phyloP scores from a whole-genome alignment of 2,888 invertebrate species.

The Drosophila infuscata region DNA sequence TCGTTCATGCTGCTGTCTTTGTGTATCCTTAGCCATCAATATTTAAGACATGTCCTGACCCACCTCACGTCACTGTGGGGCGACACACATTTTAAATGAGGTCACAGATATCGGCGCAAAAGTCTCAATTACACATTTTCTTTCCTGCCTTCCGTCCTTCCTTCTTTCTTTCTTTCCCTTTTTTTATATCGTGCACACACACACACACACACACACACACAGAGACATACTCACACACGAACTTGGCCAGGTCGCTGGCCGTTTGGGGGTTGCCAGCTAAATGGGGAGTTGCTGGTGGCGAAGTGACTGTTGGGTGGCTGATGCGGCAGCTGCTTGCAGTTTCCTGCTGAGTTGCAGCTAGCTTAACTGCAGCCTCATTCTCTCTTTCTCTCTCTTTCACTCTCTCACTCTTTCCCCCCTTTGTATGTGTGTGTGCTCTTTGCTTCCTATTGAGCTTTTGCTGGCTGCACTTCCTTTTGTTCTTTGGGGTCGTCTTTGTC shows the following conservation, averaged over 20 bases:
- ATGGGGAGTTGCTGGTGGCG: neutral
- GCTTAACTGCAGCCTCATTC: slow-evolving; percentile 43
- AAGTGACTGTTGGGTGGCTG: neutral
- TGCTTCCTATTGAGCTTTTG: slow-evolving; percentile 12
- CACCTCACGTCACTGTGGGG: slow-evolving; percentile 66
- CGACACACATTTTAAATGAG: slow-evolving; percentile 78
- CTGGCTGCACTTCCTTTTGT: slow-evolving; percentile 52
- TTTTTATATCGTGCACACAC: slow-evolving; percentile 14
- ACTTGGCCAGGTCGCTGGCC: slow-evolving; percentile 49
- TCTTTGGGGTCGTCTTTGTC: slow-evolving; percentile 28
- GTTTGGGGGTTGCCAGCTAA: slow-evolving; percentile 28
- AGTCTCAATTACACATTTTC: slow-evolving; percentile 79
- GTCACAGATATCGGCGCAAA: slow-evolving; percentile 77
- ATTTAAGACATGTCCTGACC: slow-evolving; percentile 62
- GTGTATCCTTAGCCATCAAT: slow-evolving; percentile 35
- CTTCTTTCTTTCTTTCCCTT: slow-evolving; percentile 12
- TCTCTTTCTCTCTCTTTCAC: slow-evolving; percentile 1
- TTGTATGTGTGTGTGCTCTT: neutral
- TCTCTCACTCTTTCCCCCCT: neutral
- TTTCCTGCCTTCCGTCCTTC: slow-evolving; percentile 21
- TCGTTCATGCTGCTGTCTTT: neutral
- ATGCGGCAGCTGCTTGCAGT: neutral
- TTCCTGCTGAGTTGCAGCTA: slow-evolving; percentile 30
- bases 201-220: slow-evolving; percentile 9
- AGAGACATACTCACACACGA: slow-evolving; percentile 4